Conservation (phyloP, 2,113 vertebrate species). For the Alces alces region DNA sequence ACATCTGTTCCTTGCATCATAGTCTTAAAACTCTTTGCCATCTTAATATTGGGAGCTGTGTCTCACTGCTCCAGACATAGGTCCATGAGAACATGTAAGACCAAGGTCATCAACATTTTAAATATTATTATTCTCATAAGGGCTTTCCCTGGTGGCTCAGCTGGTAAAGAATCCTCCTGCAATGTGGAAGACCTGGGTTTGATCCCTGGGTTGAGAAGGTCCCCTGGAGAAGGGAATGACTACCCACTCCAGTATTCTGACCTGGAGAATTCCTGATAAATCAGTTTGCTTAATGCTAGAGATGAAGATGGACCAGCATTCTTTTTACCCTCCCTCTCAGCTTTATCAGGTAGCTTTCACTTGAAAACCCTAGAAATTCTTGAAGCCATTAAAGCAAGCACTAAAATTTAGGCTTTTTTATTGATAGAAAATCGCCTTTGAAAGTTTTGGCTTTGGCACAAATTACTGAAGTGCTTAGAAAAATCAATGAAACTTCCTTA, state of each 20-base stretch:
- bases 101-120: background rate
- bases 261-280: background rate
- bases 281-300: background rate
- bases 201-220: too few relatives aligned
- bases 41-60: background rate
- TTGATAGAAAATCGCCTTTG: background rate
- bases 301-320: too few relatives aligned
- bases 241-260: too few relatives aligned
- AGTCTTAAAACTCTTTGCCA: background rate
- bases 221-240: too few relatives aligned
- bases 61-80: too few relatives aligned
- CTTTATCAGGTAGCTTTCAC: background rate
- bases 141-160: too few relatives aligned
- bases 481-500: background rate
- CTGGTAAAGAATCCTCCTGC: too few relatives aligned
- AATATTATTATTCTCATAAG: too few relatives aligned
- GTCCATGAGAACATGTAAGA: background rate
- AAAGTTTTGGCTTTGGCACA: background rate
- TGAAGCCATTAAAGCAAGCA: background rate
- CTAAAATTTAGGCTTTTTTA: background rate
- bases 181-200: too few relatives aligned
- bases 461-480: background rate
- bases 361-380: background rate
- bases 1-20: accelerated
- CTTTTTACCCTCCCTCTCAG: background rate